Base-by-base conservation (phyloP, 1,140 invertebrate genomes). In the Drosophila eugracilis region DNA sequence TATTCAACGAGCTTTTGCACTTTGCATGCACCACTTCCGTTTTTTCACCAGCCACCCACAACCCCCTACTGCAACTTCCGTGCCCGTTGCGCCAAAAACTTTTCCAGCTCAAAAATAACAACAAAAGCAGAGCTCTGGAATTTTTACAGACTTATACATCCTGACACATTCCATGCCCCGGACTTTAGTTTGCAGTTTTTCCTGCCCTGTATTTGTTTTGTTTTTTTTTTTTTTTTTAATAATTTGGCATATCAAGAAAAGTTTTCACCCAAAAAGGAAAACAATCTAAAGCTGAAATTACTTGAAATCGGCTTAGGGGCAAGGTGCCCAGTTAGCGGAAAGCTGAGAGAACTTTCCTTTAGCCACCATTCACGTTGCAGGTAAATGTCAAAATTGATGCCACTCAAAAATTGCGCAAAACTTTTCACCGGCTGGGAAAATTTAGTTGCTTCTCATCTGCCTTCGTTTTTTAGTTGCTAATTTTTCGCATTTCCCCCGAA, bases 371-470 rank as follows among this genome's bases (percentile, higher is more conserved):
- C n/a, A n/a, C 74, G 70, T 75, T 91, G 85, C 89, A 91, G 89
- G 89, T 89, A 91, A 89, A 81, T 81, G 89, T 91, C 89, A 91
- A 57, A 91, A 91, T 91, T 91, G 89, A 91, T 90, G 90, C 84
- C 77, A 84, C 78, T 91, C 83, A 80, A 76, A 89, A 75, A n/a
- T n/a, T 54, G 52, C 22, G 73, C 54, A 66, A 63, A 84, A 85
- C 52, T 85, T 85, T 85, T 45, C 37, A 22, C 53, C 36, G 10
- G 28, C 74, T 74, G 50, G n/a, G n/a, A 41, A 52, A 63, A 42
- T 74, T 74, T 50, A 47, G 55, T 41, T 48, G 17, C 36, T 70
- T 15, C 58, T 42, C 26, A 67, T 67, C 45, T 66, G 70, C 24
- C 52, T 30, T 66, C 12, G 30, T 12, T 10, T 62, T 54, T 30